phyloP scores from a whole-genome alignment of 2,113 vertebrate species.

The Nicator chloris region DNA sequence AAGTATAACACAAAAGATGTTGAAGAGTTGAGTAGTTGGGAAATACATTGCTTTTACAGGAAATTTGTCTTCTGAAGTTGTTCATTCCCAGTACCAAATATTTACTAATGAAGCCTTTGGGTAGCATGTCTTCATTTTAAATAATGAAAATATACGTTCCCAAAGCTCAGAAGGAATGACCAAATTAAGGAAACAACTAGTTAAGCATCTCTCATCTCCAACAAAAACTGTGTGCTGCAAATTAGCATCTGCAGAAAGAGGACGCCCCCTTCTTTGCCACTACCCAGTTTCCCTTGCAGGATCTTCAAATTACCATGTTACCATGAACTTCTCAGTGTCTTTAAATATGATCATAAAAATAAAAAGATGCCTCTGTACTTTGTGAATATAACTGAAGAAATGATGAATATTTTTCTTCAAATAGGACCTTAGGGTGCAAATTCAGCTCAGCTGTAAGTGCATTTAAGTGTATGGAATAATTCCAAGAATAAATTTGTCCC shows the following conservation, averaged over 20 bases:
- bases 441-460: neutral
- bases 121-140: neutral
- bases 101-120: neutral
- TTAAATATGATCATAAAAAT: neutral
- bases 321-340: neutral
- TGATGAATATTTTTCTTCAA: neutral
- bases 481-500: conserved; percentile 23
- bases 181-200: neutral
- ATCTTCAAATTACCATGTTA: neutral
- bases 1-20: neutral
- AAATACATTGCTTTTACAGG: neutral
- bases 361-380: neutral
- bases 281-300: neutral
- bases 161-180: neutral
- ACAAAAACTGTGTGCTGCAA: neutral
- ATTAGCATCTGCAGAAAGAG: neutral
- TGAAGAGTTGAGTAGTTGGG: neutral
- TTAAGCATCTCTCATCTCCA: neutral
- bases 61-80: neutral
- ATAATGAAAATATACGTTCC: neutral
- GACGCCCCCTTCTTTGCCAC: neutral
- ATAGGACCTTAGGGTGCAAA: neutral
- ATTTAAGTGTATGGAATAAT: neutral
- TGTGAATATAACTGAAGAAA: neutral
- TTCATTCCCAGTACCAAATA: neutral